Conservation (phyloP, 2,113 vertebrate genomes). For the Bos javanicus region DNA sequence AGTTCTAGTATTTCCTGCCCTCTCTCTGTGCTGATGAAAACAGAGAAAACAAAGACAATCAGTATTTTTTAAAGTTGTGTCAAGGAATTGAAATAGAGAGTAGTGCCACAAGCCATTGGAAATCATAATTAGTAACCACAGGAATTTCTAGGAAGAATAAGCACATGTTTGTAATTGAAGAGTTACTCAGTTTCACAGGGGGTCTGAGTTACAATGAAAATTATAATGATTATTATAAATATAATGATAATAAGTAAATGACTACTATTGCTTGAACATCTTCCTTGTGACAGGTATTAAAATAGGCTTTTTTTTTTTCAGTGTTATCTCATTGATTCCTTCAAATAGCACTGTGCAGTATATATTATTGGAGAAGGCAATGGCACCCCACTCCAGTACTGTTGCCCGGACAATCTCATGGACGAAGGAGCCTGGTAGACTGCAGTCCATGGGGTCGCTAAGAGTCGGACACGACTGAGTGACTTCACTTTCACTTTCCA, state of each 20-base stretch:
- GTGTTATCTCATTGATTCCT: not conserved
- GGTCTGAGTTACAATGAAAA: conserved; percentile 74
- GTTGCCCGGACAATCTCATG: no score
- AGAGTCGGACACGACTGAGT: no score
- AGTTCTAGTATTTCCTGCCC: not conserved
- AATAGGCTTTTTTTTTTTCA: not conserved
- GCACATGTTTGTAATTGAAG: conserved; percentile 6
- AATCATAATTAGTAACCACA: conserved; percentile 11
- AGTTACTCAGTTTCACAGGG: conserved; percentile 74
- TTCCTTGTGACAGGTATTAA: not conserved
- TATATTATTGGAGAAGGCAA: not conserved
- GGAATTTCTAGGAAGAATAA: conserved; percentile 41
- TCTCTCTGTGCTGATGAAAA: not conserved
- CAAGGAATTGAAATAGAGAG: conserved; percentile 16
- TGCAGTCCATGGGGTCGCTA: no score
- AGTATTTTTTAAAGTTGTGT: not conserved
- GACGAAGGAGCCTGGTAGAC: no score
- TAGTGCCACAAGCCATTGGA: not conserved
- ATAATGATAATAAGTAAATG: not conserved
- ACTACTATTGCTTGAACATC: not conserved
- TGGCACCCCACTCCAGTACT: no score
- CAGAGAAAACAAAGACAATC: conserved; percentile 28
- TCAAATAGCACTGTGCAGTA: not conserved
- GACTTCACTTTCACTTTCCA: no score
- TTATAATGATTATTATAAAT: conserved; percentile 31